A percentile compares a stretch with the other conserved stretches of the same genome.
Evolutionary conservation across 2,888 invertebrate species (phyloP).

Genomic region (Pandemis heparana): DNA sequence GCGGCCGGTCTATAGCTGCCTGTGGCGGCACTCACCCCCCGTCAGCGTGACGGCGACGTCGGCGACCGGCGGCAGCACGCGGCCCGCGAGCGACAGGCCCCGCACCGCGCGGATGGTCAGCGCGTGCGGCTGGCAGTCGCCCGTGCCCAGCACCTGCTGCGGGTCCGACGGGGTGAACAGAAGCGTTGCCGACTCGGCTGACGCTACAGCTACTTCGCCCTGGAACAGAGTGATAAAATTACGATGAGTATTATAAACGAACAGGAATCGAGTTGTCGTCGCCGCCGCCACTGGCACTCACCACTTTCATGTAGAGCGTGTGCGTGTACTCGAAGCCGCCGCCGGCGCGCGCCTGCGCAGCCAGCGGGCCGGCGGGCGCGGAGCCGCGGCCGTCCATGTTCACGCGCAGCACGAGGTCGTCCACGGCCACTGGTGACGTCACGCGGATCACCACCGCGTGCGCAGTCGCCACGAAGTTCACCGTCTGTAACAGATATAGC

Average conservation of each 20-base stretch:
- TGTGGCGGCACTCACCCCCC: slow-evolving; percentile 61
- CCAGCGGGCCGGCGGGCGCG: slow-evolving; percentile 54
- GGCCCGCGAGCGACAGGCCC: slow-evolving; percentile 89
- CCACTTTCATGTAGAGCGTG: slow-evolving; percentile 73
- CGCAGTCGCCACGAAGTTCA: slow-evolving; percentile 82
- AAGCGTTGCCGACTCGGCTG: slow-evolving; percentile 89
- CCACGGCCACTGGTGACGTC: slow-evolving; percentile 73
- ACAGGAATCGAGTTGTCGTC: too few species aligned
- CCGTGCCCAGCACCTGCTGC: slow-evolving; percentile 83
- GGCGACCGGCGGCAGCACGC: slow-evolving; percentile 86
- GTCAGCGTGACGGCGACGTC: slow-evolving; percentile 85
- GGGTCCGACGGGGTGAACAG: slow-evolving; percentile 90
- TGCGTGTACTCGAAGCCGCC: slow-evolving; percentile 69
- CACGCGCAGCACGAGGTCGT: slow-evolving; percentile 77
- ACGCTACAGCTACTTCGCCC: slow-evolving; percentile 86
- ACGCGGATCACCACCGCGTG: slow-evolving; percentile 84
- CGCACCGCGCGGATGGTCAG: slow-evolving; percentile 87
- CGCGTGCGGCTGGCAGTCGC: slow-evolving; percentile 89
- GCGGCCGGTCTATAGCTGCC: too few species aligned
- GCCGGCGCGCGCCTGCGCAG: slow-evolving; percentile 46
- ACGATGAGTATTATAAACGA: too few species aligned
- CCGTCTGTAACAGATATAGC: slow-evolving; percentile 60
- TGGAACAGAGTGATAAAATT: too few species aligned
- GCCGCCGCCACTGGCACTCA: slow-evolving; percentile 47
- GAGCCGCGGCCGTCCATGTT: slow-evolving; percentile 48